A percentile compares a stretch with the other conserved stretches of the same genome.
phyloP scores from a whole-genome alignment of 1,140 invertebrate species.

The Gonatopus flavifemur region DNA sequence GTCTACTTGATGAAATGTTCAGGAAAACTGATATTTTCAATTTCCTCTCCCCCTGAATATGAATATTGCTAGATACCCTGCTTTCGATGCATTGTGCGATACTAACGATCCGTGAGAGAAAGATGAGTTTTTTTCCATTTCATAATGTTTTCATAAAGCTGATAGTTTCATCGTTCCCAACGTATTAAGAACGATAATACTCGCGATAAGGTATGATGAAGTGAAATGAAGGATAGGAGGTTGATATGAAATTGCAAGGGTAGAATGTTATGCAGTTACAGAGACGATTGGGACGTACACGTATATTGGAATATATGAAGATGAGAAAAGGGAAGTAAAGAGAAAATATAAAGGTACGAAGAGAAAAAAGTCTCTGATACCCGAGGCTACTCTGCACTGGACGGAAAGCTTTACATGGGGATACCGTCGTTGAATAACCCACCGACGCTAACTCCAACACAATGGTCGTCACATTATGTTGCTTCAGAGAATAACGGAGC shows the following conservation, averaged over 20 bases:
- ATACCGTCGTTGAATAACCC: slow-evolving; percentile 44
- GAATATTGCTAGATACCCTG: no score
- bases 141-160: no score
- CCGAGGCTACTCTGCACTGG: slow-evolving; percentile 44
- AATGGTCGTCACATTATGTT: slow-evolving; percentile 49
- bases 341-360: background rate
- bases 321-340: background rate
- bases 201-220: slow-evolving; percentile 12
- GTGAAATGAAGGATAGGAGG: slow-evolving; percentile 13
- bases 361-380: slow-evolving; percentile 39
- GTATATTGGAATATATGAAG: no score
- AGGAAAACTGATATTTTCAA: no score
- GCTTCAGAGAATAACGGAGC: slow-evolving; percentile 40
- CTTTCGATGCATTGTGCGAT: no score
- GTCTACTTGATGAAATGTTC: no score
- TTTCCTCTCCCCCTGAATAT: no score
- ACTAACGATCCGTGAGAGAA: no score
- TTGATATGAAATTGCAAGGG: slow-evolving; percentile 30
- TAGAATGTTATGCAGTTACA: slow-evolving; percentile 42
- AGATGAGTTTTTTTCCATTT: no score
- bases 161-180: no score
- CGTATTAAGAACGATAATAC: no score
- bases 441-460: slow-evolving; percentile 43
- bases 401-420: slow-evolving; percentile 44
- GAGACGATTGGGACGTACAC: slow-evolving; percentile 45